Conservation (phyloP, 2,113 vertebrate species). For the Bubalus kerabau region DNA sequence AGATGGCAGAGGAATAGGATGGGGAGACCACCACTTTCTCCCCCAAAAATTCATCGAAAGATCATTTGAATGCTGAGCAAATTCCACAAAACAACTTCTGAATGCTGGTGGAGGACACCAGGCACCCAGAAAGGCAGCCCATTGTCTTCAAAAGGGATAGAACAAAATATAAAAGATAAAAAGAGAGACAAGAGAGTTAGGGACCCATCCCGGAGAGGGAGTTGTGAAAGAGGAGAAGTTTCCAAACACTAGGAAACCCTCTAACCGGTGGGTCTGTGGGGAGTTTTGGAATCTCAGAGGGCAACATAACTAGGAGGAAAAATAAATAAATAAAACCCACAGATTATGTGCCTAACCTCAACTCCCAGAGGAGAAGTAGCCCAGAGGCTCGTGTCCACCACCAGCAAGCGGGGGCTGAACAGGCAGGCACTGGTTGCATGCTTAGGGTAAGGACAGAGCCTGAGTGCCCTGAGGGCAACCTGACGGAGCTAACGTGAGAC, state of each 20-base stretch:
- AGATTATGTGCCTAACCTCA: background rate
- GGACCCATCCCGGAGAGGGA: fast-evolving
- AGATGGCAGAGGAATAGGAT: background rate
- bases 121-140: background rate
- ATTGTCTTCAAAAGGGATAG: background rate
- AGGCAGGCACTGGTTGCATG: background rate
- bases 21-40: background rate
- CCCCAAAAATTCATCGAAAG: background rate
- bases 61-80: background rate
- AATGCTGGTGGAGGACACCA: background rate
- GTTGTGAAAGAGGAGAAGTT: background rate
- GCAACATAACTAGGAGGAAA: background rate
- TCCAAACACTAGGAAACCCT: background rate
- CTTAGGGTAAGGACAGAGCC: background rate
- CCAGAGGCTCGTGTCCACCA: background rate
- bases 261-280: fast-evolving
- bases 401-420: background rate
- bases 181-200: background rate
- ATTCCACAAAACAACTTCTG: background rate
- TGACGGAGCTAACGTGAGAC: background rate
- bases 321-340: background rate
- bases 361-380: background rate
- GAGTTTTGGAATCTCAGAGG: background rate
- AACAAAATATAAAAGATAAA: background rate
- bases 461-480: background rate